Percentiles rank a stretch among this genome's conserved stretches.
phyloP scores from a whole-genome alignment of 2,888 invertebrate species.

The Troides aeacus region DNA sequence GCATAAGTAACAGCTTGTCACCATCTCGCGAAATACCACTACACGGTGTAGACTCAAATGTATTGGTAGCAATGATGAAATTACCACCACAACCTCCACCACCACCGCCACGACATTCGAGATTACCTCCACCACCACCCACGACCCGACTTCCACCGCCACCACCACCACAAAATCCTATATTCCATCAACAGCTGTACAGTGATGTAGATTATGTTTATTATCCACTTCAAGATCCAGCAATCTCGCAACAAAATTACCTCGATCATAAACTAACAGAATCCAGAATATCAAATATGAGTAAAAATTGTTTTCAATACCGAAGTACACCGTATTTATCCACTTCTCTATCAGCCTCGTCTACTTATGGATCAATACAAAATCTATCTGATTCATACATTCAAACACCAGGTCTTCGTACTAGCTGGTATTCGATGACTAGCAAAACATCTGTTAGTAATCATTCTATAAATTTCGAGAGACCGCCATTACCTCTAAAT shows the following conservation, averaged over 20 bases:
- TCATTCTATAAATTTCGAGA: constrained; percentile 83
- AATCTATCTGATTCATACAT: constrained; percentile 88
- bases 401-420: constrained; percentile 79
- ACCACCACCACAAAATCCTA: constrained; percentile 89
- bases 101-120: constrained; percentile 78
- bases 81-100: constrained; percentile 79
- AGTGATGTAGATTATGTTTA: constrained; percentile 96
- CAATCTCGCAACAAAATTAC: constrained; percentile 94
- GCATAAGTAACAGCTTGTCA: constrained; percentile 68
- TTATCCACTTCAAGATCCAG: constrained; percentile 93
- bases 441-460: constrained; percentile 80
- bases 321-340: constrained; percentile 90
- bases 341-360: constrained; percentile 82
- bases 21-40: constrained; percentile 67
- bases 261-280: constrained; percentile 92
- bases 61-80: constrained; percentile 82
- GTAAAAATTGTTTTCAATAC: constrained; percentile 87
- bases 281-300: constrained; percentile 80
- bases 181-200: constrained; percentile 93
- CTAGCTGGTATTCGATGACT: constrained; percentile 83
- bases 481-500: constrained; percentile 82
- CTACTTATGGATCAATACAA: constrained; percentile 89
- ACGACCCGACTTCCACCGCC: constrained; percentile 83
- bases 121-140: constrained; percentile 85
- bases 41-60: constrained; percentile 70